A percentile compares a stretch with the other conserved stretches of the same genome.
phyloP scores from a whole-genome alignment of 2,797 vertebrate species.

The Anguilla megastoma region DNA sequence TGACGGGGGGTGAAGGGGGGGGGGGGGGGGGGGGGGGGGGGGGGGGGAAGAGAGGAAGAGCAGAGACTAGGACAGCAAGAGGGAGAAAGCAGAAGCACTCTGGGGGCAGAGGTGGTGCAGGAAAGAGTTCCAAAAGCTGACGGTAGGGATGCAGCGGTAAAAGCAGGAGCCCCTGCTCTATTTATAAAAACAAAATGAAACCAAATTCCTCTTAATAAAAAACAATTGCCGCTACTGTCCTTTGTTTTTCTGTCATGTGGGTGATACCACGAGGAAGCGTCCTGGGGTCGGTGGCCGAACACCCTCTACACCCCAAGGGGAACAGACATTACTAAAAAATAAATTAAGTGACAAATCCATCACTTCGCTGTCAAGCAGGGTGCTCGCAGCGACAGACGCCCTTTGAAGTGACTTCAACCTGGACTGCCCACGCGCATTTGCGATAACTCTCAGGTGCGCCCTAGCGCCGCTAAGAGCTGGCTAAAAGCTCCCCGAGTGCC shows the following conservation, averaged over 20 bases:
- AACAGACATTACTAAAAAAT: slow-evolving; percentile 21
- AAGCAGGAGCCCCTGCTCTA: slow-evolving; percentile 37
- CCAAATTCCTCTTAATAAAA: not conserved
- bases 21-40: slow-evolving; percentile 10
- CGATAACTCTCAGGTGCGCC: slow-evolving; percentile 40
- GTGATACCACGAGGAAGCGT: not conserved
- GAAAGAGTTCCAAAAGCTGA: slow-evolving; percentile 55
- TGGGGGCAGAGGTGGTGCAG: slow-evolving; percentile 51
- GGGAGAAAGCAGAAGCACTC: slow-evolving; percentile 26
- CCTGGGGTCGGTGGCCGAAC: slow-evolving; percentile 6
- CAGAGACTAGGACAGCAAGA: not conserved
- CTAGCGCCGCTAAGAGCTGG: slow-evolving; percentile 53
- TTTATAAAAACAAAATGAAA: not conserved
- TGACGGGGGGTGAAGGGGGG: slow-evolving; percentile 17
- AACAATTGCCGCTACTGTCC: not conserved
- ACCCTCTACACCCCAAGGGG: not conserved
- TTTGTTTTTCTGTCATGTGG: not conserved
- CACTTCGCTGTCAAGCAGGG: slow-evolving; percentile 35
- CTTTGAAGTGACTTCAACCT: slow-evolving; percentile 65
- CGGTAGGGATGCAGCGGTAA: slow-evolving; percentile 51
- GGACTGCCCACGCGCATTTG: slow-evolving; percentile 54
- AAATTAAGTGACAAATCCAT: slow-evolving; percentile 39
- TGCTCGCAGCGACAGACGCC: slow-evolving; percentile 44
- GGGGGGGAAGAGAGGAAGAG: not conserved
- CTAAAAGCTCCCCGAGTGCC: slow-evolving; percentile 59